Base-by-base conservation (phyloP, 2,113 vertebrate genomes). In the Euleptes europaea region DNA sequence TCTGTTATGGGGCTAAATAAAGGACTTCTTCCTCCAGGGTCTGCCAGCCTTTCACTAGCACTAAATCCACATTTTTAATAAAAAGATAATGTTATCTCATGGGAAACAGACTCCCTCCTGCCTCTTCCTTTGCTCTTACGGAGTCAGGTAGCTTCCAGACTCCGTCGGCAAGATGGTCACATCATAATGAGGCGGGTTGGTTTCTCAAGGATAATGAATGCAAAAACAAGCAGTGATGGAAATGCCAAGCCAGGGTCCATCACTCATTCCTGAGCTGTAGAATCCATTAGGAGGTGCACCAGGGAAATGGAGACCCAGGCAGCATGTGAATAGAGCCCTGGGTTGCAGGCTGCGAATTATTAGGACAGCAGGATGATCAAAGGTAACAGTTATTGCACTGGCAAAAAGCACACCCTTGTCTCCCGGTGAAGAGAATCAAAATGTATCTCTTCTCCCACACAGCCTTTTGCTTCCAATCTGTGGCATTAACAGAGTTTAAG, bases 11-110 rank as follows among this genome's bases (percentile, higher is more conserved):
- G 87, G 88, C 91, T 92, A 93, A 94, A 95, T 92, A 95, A 91
- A 92, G 87, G 88, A 93, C 82, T 89, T 86, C 60, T 66, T 85
- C 91, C 88, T 91, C 1, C 69, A 35, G 57, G 23, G 54, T 83
- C 82, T 66, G 84, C 88, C 88, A 89, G 35, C 63, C 92, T 91
- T 95, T 94, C 92, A 93, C 93, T 94, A 92, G 92, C 92, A 92
- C 95, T 96, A 94, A 92, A 93, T 93, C 84, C 92, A 91, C 92
- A 94, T 94, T 95, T 95, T 95, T 95, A 95, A 95, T 95, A 92
- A 90, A 92, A 86, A 93, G 90, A 94, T 90, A 93, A 91, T 86
- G 90, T 92, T 92, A 94, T 96, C 95, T 96, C 96, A 96, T 95
- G 94, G 96, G 96, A 96, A 96, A 96, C 96, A 86, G 86, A 83